Evolutionary conservation across 1,140 invertebrate species (phyloP).

Genomic region (Arion vulgaris): DNA sequence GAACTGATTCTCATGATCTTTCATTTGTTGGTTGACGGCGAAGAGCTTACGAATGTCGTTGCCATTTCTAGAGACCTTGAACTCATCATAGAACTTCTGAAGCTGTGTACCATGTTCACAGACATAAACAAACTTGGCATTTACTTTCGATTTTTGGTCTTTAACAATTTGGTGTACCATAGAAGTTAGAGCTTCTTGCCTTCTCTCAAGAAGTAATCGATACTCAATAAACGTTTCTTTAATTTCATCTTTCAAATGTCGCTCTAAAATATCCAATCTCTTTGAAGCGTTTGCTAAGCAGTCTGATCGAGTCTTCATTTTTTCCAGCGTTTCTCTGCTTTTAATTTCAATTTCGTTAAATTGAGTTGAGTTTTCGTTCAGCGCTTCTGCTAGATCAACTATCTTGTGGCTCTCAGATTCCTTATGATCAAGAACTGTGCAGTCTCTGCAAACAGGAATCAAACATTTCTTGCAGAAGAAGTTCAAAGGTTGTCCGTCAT

Average conservation of each 20-base stretch:
- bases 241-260: constrained; percentile 58
- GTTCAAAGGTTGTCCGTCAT: constrained; percentile 65
- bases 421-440: constrained; percentile 69
- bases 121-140: constrained; percentile 59
- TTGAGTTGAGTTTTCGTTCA: constrained; percentile 57
- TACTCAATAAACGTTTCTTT: constrained; percentile 69
- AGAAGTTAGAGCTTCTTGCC: constrained; percentile 60
- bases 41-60: constrained; percentile 65
- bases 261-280: constrained; percentile 63
- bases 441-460: constrained; percentile 66
- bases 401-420: constrained; percentile 63
- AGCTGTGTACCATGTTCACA: constrained; percentile 60
- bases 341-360: constrained; percentile 61
- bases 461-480: constrained; percentile 69
- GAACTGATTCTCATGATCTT: constrained; percentile 55
- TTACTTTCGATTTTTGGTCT: constrained; percentile 61
- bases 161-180: constrained; percentile 57
- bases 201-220: constrained; percentile 60
- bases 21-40: constrained; percentile 59
- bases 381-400: constrained; percentile 60
- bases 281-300: constrained; percentile 63
- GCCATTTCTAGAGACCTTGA: constrained; percentile 52
- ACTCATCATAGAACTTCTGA: constrained; percentile 63
- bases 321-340: constrained; percentile 56
- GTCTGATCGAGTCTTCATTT: constrained; percentile 61